phyloP scores from a whole-genome alignment of 2,113 vertebrate species.

The Coptodon bakossiorum region DNA sequence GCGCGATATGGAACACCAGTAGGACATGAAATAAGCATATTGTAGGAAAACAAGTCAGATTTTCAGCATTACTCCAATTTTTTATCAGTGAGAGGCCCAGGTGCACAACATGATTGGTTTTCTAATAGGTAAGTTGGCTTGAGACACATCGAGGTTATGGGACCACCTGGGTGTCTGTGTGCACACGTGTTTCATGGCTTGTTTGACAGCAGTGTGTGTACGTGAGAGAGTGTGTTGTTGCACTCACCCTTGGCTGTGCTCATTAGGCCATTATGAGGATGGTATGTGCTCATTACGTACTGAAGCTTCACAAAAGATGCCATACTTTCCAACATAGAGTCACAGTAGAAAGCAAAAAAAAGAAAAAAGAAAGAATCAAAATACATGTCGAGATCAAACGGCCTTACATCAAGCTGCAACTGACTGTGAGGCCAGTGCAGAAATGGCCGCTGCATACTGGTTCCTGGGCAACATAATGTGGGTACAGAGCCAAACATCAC shows the following conservation, averaged over 20 bases:
- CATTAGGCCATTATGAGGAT: slow-evolving; percentile 15
- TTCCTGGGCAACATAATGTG: neutral
- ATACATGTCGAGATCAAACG: neutral
- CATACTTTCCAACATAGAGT: neutral
- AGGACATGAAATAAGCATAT: slow-evolving; percentile 24
- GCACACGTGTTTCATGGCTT: neutral
- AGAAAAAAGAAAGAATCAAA: neutral
- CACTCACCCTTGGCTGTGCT: slow-evolving; percentile 6
- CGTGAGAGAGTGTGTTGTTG: neutral
- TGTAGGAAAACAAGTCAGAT: slow-evolving; percentile 27
- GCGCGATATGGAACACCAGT: slow-evolving; percentile 30
- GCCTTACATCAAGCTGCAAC: neutral
- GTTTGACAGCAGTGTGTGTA: slow-evolving; percentile 8
- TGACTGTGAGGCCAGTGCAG: neutral
- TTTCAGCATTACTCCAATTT: neutral
- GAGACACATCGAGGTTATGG: slow-evolving; percentile 11
- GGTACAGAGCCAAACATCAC: neutral
- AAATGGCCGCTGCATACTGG: neutral
- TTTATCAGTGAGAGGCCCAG: slow-evolving; percentile 32
- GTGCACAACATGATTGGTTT: slow-evolving; percentile 63
- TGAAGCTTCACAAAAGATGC: neutral
- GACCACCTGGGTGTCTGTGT: slow-evolving; percentile 43
- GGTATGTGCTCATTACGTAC: slow-evolving; percentile 23
- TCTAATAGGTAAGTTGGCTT: slow-evolving; percentile 46
- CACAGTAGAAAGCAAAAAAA: neutral